Conservation (phyloP, 2,888 invertebrate genomes). For the Clusia tigrina region DNA sequence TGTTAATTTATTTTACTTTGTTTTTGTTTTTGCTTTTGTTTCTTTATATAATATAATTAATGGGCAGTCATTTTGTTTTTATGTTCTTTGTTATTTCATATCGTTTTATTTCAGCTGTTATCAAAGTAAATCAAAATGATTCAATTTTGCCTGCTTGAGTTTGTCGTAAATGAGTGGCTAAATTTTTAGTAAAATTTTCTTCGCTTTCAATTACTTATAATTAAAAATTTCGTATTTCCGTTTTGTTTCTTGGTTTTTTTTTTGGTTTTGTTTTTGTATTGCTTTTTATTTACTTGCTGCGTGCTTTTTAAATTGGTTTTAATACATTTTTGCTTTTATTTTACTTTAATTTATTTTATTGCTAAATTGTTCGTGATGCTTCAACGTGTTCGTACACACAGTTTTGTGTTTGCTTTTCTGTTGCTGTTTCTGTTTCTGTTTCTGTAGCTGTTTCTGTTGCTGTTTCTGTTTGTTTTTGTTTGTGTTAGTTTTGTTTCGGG, state of each 20-base stretch:
- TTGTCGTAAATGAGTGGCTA: too few relatives aligned
- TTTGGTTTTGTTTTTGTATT: too few relatives aligned
- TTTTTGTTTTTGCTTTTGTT: slow-evolving; percentile 19
- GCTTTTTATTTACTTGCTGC: too few relatives aligned
- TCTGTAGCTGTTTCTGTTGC: not conserved
- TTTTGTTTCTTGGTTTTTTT: too few relatives aligned
- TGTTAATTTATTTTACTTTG: slow-evolving; percentile 31
- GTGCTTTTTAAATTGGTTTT: too few relatives aligned
- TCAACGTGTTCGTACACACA: too few relatives aligned
- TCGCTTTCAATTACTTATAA: too few relatives aligned
- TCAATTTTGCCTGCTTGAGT: not conserved
- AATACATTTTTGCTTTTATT: not conserved
- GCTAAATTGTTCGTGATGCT: too few relatives aligned
- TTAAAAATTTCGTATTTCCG: too few relatives aligned
- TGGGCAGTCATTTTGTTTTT: slow-evolving; percentile 28
- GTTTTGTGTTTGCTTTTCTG: not conserved
- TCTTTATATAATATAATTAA: slow-evolving; percentile 12
- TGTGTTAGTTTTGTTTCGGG: not conserved
- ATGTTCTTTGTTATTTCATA: not conserved
- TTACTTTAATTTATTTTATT: not conserved
- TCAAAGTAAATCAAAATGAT: slow-evolving; percentile 1
- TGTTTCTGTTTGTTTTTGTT: slow-evolving; percentile 16
- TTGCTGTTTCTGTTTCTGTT: not conserved
- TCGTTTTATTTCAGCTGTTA: not conserved
- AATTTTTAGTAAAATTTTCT: too few relatives aligned